A percentile compares a stretch with the other conserved stretches of the same genome.
Conservation (phyloP, 2,797 vertebrate species). For the Potorous gilbertii region DNA sequence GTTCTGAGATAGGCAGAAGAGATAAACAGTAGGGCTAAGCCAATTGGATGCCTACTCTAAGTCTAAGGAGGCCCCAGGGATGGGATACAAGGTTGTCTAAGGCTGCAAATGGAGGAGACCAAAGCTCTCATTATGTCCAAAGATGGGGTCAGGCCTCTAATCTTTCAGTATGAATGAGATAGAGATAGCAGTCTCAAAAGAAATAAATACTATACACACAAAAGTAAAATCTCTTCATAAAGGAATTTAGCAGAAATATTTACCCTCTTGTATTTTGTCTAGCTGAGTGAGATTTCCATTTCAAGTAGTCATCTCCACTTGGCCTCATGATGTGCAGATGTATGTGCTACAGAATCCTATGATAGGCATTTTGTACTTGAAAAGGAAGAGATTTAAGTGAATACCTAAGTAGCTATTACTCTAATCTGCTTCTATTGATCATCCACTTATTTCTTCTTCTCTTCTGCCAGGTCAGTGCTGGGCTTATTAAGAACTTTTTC, state of each 20-base stretch:
- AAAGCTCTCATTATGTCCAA: neutral
- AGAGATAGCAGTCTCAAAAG: neutral
- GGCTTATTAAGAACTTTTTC: slow-evolving; percentile 27
- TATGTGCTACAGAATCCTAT: neutral
- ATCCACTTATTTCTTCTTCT: slow-evolving; percentile 53
- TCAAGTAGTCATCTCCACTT: slow-evolving; percentile 8
- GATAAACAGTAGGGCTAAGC: neutral
- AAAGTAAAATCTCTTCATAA: neutral
- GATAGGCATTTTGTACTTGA: accelerated
- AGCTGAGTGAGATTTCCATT: neutral
- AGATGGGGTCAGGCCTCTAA: neutral
- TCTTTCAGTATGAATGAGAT: neutral
- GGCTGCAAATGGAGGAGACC: neutral
- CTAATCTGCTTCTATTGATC: slow-evolving; percentile 52
- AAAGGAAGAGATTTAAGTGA: neutral
- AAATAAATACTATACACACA: neutral
- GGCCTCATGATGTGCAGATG: slow-evolving; percentile 1
- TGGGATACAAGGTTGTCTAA: neutral
- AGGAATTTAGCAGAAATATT: neutral
- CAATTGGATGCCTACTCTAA: neutral
- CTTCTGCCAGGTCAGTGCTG: slow-evolving; percentile 34
- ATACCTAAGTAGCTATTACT: slow-evolving; percentile 31
- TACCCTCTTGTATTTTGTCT: slow-evolving; percentile 30
- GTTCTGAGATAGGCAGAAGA: neutral
- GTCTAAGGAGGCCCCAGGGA: neutral